Conservation (phyloP, 92 coral and sea anemone species). For the Heteractis magnifica region DNA sequence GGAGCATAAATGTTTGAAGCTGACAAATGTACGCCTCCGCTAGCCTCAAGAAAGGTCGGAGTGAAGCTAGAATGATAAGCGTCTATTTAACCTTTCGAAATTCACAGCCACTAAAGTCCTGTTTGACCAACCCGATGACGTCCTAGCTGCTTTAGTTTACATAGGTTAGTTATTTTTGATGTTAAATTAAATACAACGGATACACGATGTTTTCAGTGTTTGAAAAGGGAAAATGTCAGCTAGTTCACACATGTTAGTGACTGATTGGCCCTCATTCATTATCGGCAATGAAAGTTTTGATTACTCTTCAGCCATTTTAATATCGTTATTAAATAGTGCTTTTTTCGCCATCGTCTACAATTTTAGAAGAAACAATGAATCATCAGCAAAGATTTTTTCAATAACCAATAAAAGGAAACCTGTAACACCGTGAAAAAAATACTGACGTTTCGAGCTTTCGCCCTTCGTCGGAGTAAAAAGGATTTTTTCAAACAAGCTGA, state of each 20-base stretch:
- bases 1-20: neutral
- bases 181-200: neutral
- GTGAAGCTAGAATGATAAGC: neutral
- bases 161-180: neutral
- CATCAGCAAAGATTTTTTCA: neutral
- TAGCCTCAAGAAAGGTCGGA: neutral
- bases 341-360: neutral
- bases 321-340: neutral
- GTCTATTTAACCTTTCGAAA: too few relatives aligned
- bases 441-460: too few relatives aligned
- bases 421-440: neutral
- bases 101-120: neutral
- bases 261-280: neutral
- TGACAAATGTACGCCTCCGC: neutral
- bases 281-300: neutral
- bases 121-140: neutral
- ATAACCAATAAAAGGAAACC: too few relatives aligned
- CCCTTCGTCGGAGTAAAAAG: too few relatives aligned
- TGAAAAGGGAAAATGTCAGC: neutral
- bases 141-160: neutral
- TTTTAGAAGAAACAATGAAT: neutral
- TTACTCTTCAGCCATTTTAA: neutral
- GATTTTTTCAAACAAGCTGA: neutral
- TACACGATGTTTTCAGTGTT: neutral
- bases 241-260: neutral